phyloP scores from a whole-genome alignment of 2,113 vertebrate species.

The Polyodon spathula region DNA sequence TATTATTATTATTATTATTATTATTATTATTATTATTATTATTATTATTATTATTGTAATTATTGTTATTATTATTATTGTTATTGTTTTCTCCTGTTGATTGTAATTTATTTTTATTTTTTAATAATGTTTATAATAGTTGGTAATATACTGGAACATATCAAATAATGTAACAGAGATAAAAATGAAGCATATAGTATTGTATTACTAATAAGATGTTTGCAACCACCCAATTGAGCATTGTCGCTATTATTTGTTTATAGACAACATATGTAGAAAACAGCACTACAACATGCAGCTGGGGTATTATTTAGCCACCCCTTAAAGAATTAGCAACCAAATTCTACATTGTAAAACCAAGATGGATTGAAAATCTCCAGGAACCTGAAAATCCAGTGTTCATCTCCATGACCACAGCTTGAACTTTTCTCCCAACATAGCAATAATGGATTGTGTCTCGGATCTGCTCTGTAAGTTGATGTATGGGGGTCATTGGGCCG shows the following conservation, averaged over 20 bases:
- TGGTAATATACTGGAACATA: too few species aligned
- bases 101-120: too few species aligned
- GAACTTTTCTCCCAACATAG: conserved; percentile 73
- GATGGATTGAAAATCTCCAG: conserved; percentile 55
- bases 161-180: too few species aligned
- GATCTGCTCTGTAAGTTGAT: conserved; percentile 80
- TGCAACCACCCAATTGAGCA: too few species aligned
- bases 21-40: background rate
- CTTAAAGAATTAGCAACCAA: conserved; percentile 44
- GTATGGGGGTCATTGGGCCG: conserved; percentile 79
- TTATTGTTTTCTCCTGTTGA: too few species aligned
- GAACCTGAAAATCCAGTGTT: conserved; percentile 67
- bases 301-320: conserved; percentile 11
- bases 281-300: background rate
- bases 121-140: too few species aligned
- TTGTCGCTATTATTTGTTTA: too few species aligned
- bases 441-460: conserved; percentile 71
- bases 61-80: background rate
- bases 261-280: too few species aligned
- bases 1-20: conserved; percentile 9
- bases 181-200: too few species aligned
- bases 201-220: too few species aligned
- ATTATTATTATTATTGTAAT: background rate
- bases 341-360: conserved; percentile 71
- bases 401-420: conserved; percentile 72